Evolutionary conservation across 2,113 vertebrate genomes (phyloP).

Genomic region (Ondatra zibethicus): DNA sequence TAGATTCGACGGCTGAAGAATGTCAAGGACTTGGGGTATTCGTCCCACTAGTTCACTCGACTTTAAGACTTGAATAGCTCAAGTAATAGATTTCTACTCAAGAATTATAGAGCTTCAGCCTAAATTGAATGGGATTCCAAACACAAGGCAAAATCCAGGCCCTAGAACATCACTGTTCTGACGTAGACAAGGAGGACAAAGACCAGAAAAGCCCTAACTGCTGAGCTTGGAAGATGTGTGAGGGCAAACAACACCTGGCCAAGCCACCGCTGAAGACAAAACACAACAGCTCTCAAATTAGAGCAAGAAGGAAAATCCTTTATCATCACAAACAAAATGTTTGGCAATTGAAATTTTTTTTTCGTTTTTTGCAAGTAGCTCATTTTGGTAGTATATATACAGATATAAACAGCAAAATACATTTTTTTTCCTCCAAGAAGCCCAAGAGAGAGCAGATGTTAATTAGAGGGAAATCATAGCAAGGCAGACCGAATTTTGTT

Average conservation of each 20-base stretch:
- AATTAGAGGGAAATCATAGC: slow-evolving; percentile 76
- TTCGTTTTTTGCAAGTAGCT: slow-evolving; percentile 2
- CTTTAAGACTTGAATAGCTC: not conserved
- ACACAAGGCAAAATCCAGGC: not conserved
- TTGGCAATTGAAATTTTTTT: slow-evolving; percentile 48
- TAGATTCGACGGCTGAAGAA: not conserved
- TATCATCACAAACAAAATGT: slow-evolving; percentile 62
- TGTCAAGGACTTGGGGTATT: not conserved
- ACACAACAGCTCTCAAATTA: slow-evolving; percentile 40
- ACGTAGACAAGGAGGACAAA: not conserved
- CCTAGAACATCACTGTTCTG: not conserved
- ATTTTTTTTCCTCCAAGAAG: slow-evolving; percentile 23
- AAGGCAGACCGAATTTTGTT: slow-evolving; percentile 66
- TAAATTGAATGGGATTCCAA: not conserved
- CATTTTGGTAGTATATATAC: slow-evolving; percentile 68
- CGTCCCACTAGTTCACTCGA: not conserved
- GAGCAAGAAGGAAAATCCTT: slow-evolving; percentile 55
- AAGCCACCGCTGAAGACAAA: not conserved
- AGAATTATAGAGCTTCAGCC: not conserved
- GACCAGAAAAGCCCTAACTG: not conserved
- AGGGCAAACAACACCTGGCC: slow-evolving; percentile 25
- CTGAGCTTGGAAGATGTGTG: not conserved
- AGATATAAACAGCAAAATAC: slow-evolving; percentile 67
- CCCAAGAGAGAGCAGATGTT: slow-evolving; percentile 79
- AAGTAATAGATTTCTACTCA: slow-evolving; percentile 7